Conservation (phyloP, 2,113 vertebrate species). For the Megaceryle torquata region DNA sequence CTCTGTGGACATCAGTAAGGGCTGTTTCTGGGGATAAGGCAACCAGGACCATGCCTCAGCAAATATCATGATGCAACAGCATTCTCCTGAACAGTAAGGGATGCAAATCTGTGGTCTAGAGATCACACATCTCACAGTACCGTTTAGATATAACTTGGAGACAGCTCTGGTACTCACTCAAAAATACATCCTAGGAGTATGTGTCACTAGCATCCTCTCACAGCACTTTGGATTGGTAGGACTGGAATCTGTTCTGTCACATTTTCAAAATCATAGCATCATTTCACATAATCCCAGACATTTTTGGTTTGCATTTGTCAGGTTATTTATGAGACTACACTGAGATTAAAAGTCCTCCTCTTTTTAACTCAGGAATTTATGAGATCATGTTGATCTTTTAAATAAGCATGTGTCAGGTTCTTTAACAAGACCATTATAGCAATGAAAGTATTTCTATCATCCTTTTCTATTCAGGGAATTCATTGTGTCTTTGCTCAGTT, state of each 20-base stretch:
- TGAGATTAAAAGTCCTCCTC: neutral
- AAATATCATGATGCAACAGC: conserved; percentile 1
- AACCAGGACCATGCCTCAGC: neutral
- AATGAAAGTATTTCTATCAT: neutral
- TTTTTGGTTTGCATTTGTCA: neutral
- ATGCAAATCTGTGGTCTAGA: neutral
- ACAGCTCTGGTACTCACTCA: neutral
- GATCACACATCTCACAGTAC: neutral
- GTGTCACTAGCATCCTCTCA: neutral
- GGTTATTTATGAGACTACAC: neutral
- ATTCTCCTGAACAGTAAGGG: neutral
- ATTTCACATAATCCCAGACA: neutral
- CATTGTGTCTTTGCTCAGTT: neutral
- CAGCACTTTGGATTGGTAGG: neutral
- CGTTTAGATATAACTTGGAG: neutral
- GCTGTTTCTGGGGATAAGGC: neutral
- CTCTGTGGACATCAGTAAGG: neutral
- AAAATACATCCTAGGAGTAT: neutral
- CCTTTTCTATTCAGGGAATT: neutral
- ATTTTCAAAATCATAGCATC: neutral
- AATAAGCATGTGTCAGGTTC: neutral
- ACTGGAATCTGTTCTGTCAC: neutral
- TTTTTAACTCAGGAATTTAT: neutral
- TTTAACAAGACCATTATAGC: neutral
- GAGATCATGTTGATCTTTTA: neutral